phyloP scores from a whole-genome alignment of 2,113 vertebrate genomes.

The Agelaius phoeniceus region DNA sequence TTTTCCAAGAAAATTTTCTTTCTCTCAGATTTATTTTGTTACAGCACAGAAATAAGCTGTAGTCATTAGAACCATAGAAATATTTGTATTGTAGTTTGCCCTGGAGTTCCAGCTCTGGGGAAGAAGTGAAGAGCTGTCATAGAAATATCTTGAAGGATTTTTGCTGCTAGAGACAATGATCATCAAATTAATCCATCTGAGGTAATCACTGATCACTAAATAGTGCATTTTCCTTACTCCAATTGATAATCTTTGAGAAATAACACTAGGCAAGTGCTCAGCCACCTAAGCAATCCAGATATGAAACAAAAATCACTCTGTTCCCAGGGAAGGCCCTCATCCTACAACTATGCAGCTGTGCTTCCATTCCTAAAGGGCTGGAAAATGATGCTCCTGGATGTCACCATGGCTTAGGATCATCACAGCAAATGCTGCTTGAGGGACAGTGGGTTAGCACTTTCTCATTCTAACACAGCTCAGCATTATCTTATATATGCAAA shows the following conservation, averaged over 20 bases:
- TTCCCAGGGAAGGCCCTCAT: not conserved
- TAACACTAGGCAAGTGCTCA: not conserved
- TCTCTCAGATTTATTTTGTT: not conserved
- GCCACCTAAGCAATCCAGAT: not conserved
- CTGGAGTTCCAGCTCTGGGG: not conserved
- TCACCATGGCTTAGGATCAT: not conserved
- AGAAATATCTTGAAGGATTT: not conserved
- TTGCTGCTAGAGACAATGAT: not conserved
- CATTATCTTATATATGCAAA: not conserved
- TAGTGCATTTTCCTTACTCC: not conserved
- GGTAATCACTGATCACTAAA: not conserved
- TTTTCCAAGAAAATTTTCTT: not conserved
- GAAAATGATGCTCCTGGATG: accelerated
- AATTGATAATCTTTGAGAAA: not conserved
- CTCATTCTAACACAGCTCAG: not conserved
- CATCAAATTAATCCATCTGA: not conserved
- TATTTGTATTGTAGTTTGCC: not conserved
- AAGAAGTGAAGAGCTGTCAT: not conserved
- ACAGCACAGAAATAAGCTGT: not conserved
- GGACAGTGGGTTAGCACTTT: not conserved
- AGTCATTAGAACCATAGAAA: not conserved
- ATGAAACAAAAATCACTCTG: not conserved
- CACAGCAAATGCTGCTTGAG: not conserved
- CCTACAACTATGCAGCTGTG: not conserved
- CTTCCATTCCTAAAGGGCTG: not conserved